phyloP scores from a whole-genome alignment of 2,888 invertebrate species.

The Euplagia quadripunctaria region DNA sequence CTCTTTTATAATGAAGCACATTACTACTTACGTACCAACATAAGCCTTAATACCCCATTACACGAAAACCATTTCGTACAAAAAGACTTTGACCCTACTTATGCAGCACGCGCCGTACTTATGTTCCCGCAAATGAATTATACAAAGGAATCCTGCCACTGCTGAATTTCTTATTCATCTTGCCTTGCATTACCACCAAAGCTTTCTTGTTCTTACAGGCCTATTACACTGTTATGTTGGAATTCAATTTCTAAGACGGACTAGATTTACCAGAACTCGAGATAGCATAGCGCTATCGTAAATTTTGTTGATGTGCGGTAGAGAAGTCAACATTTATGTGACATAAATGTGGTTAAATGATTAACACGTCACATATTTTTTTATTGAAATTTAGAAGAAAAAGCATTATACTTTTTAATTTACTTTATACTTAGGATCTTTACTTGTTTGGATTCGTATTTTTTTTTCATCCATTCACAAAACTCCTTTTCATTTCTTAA shows the following conservation, averaged over 20 bases:
- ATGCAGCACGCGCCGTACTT: slow-evolving; percentile 51
- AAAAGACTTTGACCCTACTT: slow-evolving; percentile 56
- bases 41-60: slow-evolving; percentile 33
- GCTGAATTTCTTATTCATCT: slow-evolving; percentile 62
- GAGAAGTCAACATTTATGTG: not conserved
- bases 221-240: slow-evolving; percentile 37
- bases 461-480: too few species aligned
- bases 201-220: slow-evolving; percentile 50
- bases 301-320: not conserved
- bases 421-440: too few species aligned
- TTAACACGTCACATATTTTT: too few species aligned
- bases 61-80: slow-evolving; percentile 32
- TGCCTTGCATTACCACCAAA: slow-evolving; percentile 59
- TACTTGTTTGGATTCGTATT: too few species aligned
- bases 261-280: not conserved
- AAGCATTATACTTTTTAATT: too few species aligned
- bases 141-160: slow-evolving; percentile 57
- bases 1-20: slow-evolving; percentile 24
- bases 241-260: slow-evolving; percentile 1
- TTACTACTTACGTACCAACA: slow-evolving; percentile 26
- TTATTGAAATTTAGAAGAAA: too few species aligned
- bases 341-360: not conserved
- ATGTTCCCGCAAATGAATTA: slow-evolving; percentile 62
- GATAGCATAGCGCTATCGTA: not conserved
- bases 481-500: too few species aligned